phyloP scores from a whole-genome alignment of 30 jellyfish, hydroid and myxozoan species.

The Aurelia aurita complex sp. Pacific region DNA sequence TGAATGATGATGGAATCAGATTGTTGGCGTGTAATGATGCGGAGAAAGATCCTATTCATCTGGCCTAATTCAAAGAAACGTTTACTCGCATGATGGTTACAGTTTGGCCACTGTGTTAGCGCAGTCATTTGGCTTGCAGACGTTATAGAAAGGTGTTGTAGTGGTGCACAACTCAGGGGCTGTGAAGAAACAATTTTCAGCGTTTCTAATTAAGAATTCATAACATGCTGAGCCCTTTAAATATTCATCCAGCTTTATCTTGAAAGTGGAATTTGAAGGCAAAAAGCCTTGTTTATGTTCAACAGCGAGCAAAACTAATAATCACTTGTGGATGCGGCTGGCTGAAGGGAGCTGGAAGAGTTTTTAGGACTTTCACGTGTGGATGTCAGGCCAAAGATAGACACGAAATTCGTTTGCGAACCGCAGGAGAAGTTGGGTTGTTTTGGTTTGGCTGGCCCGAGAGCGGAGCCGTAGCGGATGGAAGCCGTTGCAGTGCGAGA shows the following conservation, averaged over 20 bases:
- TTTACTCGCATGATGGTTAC: neutral
- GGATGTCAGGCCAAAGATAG: too few relatives aligned
- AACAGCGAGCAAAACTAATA: slow-evolving; percentile 15
- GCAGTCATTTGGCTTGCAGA: neutral
- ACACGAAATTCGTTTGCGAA: slow-evolving; percentile 4
- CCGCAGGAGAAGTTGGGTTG: slow-evolving; percentile 24
- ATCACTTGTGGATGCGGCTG: slow-evolving; percentile 8
- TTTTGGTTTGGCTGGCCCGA: slow-evolving; percentile 4
- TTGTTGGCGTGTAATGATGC: slow-evolving; percentile 47
- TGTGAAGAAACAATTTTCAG: slow-evolving; percentile 14
- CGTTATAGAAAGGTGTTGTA: neutral
- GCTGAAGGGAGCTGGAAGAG: neutral
- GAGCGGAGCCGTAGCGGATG: too few relatives aligned
- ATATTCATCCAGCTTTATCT: slow-evolving; percentile 45
- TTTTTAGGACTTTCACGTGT: too few relatives aligned
- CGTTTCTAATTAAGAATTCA: slow-evolving; percentile 60
- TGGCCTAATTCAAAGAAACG: neutral
- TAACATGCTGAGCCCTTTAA: slow-evolving; percentile 59
- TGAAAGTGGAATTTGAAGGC: slow-evolving; percentile 20
- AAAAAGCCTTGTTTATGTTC: slow-evolving; percentile 29
- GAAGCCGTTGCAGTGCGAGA: neutral
- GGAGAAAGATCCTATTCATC: slow-evolving; percentile 5
- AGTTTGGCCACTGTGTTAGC: neutral
- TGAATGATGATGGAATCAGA: slow-evolving; percentile 36
- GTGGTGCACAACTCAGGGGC: neutral